Evolutionary conservation across 23 tunicate species (phyloP).

Genomic region (Halocynthia aurantium): DNA sequence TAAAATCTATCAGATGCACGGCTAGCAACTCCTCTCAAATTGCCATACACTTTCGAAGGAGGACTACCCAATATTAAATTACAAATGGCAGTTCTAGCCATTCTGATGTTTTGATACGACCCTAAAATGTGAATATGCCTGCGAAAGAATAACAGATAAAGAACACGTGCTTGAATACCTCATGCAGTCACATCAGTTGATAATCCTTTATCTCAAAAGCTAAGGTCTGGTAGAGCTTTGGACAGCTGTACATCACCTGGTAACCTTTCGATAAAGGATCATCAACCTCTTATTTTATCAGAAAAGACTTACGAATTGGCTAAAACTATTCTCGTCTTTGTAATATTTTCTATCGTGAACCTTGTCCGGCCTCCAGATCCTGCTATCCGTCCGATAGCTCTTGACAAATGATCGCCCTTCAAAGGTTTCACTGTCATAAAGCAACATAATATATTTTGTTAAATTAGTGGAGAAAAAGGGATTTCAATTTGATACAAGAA

Average conservation of each 20-base stretch:
- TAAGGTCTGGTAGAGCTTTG: not conserved
- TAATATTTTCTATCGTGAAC: conserved; percentile 90
- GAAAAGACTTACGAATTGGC: conserved; percentile 54
- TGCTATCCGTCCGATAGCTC: conserved; percentile 93
- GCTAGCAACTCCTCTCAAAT: conserved; percentile 77
- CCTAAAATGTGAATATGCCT: conserved; percentile 81
- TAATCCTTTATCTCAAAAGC: not conserved
- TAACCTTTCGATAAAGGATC: not conserved
- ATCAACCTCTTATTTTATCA: not conserved
- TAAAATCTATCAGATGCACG: conserved; percentile 62
- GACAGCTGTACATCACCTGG: not conserved
- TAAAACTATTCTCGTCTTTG: conserved; percentile 89
- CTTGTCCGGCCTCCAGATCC: conserved; percentile 94
- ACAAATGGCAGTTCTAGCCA: conserved; percentile 91
- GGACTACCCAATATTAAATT: conserved; percentile 83
- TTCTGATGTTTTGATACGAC: conserved; percentile 76
- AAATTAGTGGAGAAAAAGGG: not conserved
- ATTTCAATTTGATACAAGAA: no score
- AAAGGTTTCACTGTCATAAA: conserved; percentile 62
- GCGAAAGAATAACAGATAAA: not conserved
- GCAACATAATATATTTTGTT: not conserved
- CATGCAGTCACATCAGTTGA: not conserved
- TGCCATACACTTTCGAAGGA: conserved; percentile 92
- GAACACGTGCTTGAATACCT: not conserved
- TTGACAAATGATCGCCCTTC: conserved; percentile 78